Evolutionary conservation across 2,113 vertebrate species (phyloP).

Genomic region (Toxotes jaculatrix): DNA sequence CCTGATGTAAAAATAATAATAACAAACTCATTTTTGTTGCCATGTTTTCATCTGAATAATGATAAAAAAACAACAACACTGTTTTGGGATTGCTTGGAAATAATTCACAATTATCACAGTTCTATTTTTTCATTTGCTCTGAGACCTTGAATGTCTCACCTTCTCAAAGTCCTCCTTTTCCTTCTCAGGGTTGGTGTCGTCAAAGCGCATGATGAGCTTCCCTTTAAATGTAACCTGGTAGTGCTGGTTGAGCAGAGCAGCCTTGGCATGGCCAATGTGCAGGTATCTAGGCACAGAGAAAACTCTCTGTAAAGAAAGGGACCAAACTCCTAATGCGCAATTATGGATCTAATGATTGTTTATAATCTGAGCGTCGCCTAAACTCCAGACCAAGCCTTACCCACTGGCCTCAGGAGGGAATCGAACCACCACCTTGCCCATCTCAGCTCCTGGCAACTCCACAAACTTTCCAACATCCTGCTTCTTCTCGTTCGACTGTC

Average conservation of each 20-base stretch:
- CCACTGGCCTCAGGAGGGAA: constrained; percentile 99
- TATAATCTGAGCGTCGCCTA: background rate
- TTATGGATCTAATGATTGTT: background rate
- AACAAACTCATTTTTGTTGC: background rate
- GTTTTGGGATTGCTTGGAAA: background rate
- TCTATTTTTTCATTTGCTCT: background rate
- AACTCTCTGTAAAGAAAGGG: accelerated
- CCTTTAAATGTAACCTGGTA: constrained; percentile 98
- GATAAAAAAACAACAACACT: accelerated
- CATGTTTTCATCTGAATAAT: background rate
- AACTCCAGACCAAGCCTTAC: constrained; percentile 72
- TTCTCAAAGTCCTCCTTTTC: constrained; percentile 99
- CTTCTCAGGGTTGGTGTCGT: constrained; percentile 99
- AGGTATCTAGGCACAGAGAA: constrained; percentile 87
- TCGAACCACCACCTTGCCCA: constrained; percentile 97
- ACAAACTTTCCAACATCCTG: constrained; percentile 96
- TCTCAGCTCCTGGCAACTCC: constrained; percentile 95
- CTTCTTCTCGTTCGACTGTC: constrained; percentile 93
- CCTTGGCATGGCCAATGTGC: constrained; percentile 98
- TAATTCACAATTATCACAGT: background rate
- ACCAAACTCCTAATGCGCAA: background rate
- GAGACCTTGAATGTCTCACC: constrained; percentile 76
- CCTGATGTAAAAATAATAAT: constrained; percentile 77
- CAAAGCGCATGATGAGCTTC: constrained; percentile 99
- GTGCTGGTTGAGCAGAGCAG: constrained; percentile 98